Percentiles rank a stretch among this genome's conserved stretches.
Evolutionary conservation across 2,797 vertebrate species (phyloP).

Genomic region (Glossophaga mutica): DNA sequence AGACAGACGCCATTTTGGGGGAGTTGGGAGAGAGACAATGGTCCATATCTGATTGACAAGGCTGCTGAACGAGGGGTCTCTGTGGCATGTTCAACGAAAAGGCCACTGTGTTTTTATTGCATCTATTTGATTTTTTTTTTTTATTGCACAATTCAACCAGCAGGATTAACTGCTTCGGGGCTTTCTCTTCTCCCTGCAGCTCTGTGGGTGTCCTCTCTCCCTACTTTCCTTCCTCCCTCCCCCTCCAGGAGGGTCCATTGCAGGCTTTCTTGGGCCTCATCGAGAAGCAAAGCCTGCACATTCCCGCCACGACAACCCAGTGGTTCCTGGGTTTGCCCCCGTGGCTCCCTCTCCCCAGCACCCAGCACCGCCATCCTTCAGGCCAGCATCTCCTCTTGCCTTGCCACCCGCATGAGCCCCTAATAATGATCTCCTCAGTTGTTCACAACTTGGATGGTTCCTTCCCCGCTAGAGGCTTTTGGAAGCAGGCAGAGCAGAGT

Average conservation of each 20-base stretch:
- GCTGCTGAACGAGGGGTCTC: constrained; percentile 70
- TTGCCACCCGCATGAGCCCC: background rate
- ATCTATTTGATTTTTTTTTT: constrained; percentile 77
- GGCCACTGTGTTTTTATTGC: constrained; percentile 75
- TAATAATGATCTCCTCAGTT: background rate
- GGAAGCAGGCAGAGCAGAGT: background rate
- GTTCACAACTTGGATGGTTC: background rate
- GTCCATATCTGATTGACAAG: constrained; percentile 73
- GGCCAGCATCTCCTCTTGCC: background rate
- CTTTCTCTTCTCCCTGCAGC: constrained; percentile 30
- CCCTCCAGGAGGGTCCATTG: background rate
- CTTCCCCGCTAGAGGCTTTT: background rate
- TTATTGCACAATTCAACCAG: constrained; percentile 63
- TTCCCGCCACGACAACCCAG: background rate
- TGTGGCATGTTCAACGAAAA: constrained; percentile 79
- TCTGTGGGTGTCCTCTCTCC: background rate
- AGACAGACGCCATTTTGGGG: constrained; percentile 72
- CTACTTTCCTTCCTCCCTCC: background rate
- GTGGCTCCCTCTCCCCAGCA: background rate
- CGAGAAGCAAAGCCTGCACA: background rate
- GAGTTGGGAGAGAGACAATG: constrained; percentile 54
- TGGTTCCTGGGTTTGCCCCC: background rate
- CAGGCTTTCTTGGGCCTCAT: background rate
- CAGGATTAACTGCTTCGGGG: constrained; percentile 75
- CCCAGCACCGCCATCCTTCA: background rate